A percentile compares a stretch with the other conserved stretches of the same genome.
These are phyloP conservation scores for Limnothrissa miodon DNA, from an alignment of 2,113 vertebrate species.

Conservation along the genomic window DNA sequence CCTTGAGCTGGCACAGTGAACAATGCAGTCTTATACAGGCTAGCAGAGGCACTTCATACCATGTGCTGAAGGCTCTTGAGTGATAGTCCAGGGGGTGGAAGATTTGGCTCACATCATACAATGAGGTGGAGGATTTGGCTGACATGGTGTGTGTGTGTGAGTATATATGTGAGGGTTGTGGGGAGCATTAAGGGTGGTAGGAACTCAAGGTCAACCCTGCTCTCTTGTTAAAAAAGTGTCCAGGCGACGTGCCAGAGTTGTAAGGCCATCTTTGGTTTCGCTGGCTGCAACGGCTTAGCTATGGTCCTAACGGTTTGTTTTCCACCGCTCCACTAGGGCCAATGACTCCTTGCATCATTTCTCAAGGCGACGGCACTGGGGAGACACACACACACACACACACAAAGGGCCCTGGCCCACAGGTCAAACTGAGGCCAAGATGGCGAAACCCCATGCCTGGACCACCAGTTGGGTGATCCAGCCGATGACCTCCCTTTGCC, in stretches of 20 bases:
- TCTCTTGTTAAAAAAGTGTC: not conserved
- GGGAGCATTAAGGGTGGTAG: not conserved
- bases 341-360: not conserved
- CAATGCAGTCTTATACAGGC: not conserved
- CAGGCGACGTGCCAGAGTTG: not conserved
- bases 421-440: slow-evolving; percentile 42
- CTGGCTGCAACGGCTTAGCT: not conserved
- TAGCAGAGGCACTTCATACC: not conserved
- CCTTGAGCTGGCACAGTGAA: not conserved
- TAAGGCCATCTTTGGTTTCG: not conserved
- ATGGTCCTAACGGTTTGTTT: not conserved
- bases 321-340: not conserved
- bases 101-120: slow-evolving; percentile 7
- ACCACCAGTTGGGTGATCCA: slow-evolving; percentile 41
- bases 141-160: not conserved
- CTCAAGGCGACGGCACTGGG: not conserved
- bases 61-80: not conserved
- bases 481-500: slow-evolving; percentile 5
- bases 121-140: slow-evolving; percentile 1
- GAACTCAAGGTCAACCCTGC: not conserved
- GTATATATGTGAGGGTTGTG: not conserved
- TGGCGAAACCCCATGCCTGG: slow-evolving; percentile 47
- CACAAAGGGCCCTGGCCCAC: not conserved
- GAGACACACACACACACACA: slow-evolving; percentile 7
- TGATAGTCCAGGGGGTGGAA: not conserved